Evolutionary conservation across 1,140 invertebrate species (phyloP).

Genomic region (Lepidurus apus): DNA sequence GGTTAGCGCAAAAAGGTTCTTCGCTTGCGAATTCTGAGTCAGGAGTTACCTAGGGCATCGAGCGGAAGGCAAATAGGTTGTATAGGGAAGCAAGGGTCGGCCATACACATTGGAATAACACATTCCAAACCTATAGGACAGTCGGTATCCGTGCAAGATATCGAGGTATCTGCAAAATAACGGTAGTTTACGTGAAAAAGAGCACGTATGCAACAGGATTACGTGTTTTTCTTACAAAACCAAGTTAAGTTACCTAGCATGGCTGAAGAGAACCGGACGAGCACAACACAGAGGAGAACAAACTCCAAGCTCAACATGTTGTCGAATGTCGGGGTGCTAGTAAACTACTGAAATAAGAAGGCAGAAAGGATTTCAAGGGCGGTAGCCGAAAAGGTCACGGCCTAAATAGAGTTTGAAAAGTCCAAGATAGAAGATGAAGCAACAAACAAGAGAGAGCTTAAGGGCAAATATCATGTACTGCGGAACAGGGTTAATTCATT

Average conservation of each 20-base stretch:
- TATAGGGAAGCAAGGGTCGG: background rate
- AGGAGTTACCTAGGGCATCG: background rate
- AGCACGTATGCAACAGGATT: background rate
- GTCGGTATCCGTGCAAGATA: slow-evolving; percentile 1
- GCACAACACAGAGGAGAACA: background rate
- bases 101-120: slow-evolving; percentile 1
- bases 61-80: background rate
- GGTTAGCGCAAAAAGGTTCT: background rate
- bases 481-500: background rate
- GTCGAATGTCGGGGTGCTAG: no score
- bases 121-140: background rate
- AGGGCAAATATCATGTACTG: slow-evolving; percentile 11
- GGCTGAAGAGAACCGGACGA: background rate
- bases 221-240: background rate
- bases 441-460: background rate
- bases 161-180: slow-evolving; percentile 3
- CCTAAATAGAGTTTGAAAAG: background rate
- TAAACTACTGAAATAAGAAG: no score
- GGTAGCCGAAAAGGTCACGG: background rate
- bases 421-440: background rate
- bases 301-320: no score
- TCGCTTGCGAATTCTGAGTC: background rate
- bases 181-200: background rate
- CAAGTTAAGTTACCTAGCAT: background rate
- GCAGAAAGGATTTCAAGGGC: no score